Evolutionary conservation across 2,797 vertebrate genomes (phyloP).

Genomic region (Platalea minor): DNA sequence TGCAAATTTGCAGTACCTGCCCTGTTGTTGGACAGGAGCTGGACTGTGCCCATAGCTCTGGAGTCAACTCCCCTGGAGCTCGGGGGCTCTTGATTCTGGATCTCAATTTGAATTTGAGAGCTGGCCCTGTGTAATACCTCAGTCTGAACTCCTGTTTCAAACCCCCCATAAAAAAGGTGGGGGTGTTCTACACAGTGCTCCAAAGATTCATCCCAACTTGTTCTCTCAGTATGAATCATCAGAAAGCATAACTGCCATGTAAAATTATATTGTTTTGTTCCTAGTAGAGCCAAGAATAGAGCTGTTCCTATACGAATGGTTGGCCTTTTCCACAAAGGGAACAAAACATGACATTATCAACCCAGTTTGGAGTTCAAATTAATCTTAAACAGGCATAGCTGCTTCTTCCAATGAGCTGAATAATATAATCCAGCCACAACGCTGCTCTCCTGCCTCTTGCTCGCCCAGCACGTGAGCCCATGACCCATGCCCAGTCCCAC

Average conservation of each 20-base stretch:
- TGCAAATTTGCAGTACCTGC: background rate
- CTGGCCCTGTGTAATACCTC: background rate
- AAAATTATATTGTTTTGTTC: background rate
- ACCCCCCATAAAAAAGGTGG: background rate
- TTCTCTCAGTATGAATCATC: background rate
- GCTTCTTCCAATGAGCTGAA: background rate
- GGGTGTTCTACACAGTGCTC: background rate
- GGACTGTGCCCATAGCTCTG: background rate
- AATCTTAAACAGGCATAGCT: background rate
- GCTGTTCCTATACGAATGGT: background rate
- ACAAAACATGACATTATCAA: background rate
- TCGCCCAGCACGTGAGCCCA: background rate
- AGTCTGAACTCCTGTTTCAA: background rate
- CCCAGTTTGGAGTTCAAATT: background rate
- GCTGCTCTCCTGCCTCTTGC: background rate
- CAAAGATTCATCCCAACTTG: background rate
- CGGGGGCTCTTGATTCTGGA: background rate
- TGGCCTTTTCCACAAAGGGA: background rate
- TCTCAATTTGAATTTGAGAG: background rate
- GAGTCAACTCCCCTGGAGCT: background rate
- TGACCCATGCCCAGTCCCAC: background rate
- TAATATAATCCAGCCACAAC: accelerated
- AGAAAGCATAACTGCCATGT: background rate
- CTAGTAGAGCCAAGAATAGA: background rate
- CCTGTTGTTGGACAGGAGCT: background rate